These are phyloP conservation scores for Margarornis squamiger DNA, from an alignment of 2,797 vertebrate genomes.

Conservation along the genomic window DNA sequence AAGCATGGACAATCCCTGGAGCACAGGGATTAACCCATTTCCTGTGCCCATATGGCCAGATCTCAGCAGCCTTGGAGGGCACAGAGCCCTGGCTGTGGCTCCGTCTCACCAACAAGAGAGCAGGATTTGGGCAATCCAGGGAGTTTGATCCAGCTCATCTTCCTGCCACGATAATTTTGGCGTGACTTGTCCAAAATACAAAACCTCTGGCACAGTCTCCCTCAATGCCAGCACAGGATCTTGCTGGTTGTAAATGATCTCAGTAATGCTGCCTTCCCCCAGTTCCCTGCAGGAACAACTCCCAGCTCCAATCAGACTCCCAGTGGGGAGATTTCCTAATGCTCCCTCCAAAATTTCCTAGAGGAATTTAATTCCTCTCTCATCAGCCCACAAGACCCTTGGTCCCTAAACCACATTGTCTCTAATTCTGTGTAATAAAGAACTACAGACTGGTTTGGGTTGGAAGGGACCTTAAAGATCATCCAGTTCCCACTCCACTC, in stretches of 20 bases:
- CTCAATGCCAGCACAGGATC: neutral
- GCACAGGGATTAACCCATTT: conserved; percentile 26
- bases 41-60: neutral
- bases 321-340: neutral
- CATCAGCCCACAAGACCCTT: neutral
- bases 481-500: neutral
- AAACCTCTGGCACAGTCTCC: neutral
- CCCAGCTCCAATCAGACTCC: neutral
- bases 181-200: neutral
- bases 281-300: neutral
- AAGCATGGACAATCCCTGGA: neutral
- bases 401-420: neutral
- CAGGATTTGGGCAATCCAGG: neutral
- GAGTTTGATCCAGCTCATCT: neutral
- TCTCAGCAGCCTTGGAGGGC: neutral
- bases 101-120: neutral
- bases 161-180: neutral
- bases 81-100: neutral
- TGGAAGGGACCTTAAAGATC: neutral
- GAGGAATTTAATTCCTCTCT: neutral
- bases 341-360: neutral
- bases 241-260: neutral
- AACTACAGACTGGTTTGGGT: neutral
- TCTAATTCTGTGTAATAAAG: neutral
- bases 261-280: neutral